Evolutionary conservation across 2,888 invertebrate species (phyloP).

Genomic region (Drosophila barbarae): DNA sequence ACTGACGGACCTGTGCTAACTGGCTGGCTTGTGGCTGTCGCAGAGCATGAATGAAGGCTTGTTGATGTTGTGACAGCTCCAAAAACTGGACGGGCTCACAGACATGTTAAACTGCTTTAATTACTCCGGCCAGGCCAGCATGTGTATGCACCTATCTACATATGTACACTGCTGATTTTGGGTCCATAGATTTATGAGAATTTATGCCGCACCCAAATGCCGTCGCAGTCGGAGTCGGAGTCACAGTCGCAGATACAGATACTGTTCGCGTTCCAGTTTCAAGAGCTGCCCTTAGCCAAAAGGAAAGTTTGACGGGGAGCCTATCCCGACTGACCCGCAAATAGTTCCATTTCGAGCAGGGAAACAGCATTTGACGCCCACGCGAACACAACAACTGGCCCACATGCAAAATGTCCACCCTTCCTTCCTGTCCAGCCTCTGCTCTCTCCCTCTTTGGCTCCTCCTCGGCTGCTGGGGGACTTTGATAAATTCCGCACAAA

Average conservation of each 20-base stretch:
- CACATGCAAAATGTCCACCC: conserved; percentile 42
- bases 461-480: conserved; percentile 45
- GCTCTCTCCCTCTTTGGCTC: conserved; percentile 2
- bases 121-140: conserved; percentile 62
- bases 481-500: conserved; percentile 72
- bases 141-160: conserved; percentile 41
- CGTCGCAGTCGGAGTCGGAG: conserved; percentile 14
- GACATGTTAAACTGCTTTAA: conserved; percentile 74
- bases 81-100: conserved; percentile 59
- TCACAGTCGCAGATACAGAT: conserved; percentile 27
- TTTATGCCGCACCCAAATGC: conserved; percentile 61
- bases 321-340: conserved; percentile 69
- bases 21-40: conserved; percentile 56
- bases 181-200: conserved; percentile 69
- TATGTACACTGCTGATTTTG: conserved; percentile 40
- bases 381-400: conserved; percentile 57
- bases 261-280: conserved; percentile 28
- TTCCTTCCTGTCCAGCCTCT: conserved; percentile 13
- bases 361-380: conserved; percentile 72
- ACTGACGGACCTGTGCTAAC: conserved; percentile 41
- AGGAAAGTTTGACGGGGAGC: conserved; percentile 58
- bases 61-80: conserved; percentile 72
- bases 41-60: conserved; percentile 69
- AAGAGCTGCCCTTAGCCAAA: conserved; percentile 61
- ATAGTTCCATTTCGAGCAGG: conserved; percentile 48